Percentiles rank a stretch among this genome's conserved stretches.
These are phyloP conservation scores for Acheta domesticus DNA, from an alignment of 2,888 invertebrate species.

Conservation along the genomic window DNA sequence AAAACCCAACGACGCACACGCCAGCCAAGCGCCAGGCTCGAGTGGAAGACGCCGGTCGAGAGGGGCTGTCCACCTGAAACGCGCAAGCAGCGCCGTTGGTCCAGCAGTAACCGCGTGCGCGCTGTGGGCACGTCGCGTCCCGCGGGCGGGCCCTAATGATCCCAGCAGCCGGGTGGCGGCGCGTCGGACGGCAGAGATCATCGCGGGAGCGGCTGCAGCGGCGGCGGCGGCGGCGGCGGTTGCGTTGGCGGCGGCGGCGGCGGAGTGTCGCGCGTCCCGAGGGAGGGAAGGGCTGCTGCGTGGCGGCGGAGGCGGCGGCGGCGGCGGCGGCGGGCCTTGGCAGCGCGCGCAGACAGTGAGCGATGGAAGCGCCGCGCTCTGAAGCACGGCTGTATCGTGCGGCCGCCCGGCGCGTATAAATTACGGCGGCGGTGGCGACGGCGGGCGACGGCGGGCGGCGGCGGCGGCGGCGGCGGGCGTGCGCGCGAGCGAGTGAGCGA, in stretches of 20 bases:
- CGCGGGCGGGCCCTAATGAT: too few species aligned
- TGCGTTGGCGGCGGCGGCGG: background rate
- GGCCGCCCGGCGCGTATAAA: background rate
- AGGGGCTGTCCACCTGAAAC: too few species aligned
- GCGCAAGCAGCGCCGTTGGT: too few species aligned
- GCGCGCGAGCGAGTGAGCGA: background rate
- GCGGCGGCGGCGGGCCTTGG: background rate
- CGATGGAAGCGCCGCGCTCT: constrained; percentile 7
- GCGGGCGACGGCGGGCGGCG: background rate
- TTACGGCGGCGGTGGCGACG: background rate
- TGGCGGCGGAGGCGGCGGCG: background rate
- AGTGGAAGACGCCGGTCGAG: too few species aligned
- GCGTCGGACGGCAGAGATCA: background rate
- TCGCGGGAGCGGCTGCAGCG: background rate
- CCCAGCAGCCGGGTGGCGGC: background rate
- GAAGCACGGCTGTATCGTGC: constrained; percentile 5
- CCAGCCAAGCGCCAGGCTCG: too few species aligned
- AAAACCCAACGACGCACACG: too few species aligned
- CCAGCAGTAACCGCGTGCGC: too few species aligned
- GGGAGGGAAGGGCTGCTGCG: background rate
- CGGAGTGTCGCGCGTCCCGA: background rate
- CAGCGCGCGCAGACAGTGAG: background rate
- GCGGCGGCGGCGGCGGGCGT: background rate
- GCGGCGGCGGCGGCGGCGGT: background rate
- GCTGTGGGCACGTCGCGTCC: too few species aligned